Conservation (phyloP, 64 coral and sea anemone species). For the Acropora tenuis region DNA sequence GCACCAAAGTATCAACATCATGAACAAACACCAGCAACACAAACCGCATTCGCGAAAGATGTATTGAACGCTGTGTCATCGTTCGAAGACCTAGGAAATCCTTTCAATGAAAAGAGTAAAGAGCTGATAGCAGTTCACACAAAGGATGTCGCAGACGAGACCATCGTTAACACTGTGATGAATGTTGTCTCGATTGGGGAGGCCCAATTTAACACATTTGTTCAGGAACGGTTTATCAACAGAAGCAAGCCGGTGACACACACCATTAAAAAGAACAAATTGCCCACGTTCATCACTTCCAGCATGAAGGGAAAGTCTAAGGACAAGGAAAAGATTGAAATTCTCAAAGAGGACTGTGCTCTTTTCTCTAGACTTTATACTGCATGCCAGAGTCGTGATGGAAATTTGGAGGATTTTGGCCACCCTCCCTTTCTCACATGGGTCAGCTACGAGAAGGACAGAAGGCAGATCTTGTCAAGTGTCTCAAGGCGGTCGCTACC, state of each 20-base stretch:
- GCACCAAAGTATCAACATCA: constrained; percentile 18
- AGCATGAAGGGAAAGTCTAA: too few relatives aligned
- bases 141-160: constrained; percentile 27
- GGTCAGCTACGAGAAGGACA: too few relatives aligned
- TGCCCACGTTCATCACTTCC: neutral
- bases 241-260: neutral
- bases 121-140: constrained; percentile 38
- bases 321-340: too few relatives aligned
- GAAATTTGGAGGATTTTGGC: too few relatives aligned
- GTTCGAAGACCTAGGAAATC: constrained; percentile 50
- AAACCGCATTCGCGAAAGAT: constrained; percentile 29
- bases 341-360: too few relatives aligned
- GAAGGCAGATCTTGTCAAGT: too few relatives aligned
- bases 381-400: too few relatives aligned
- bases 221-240: constrained; percentile 20
- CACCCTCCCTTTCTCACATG: too few relatives aligned
- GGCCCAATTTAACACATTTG: constrained; percentile 7
- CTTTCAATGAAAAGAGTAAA: constrained; percentile 26
- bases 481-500: too few relatives aligned
- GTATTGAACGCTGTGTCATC: neutral
- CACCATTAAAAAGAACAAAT: neutral
- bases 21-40: constrained; percentile 7
- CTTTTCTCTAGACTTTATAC: too few relatives aligned
- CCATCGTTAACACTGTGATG: neutral
- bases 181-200: neutral